Evolutionary conservation across 2,797 vertebrate species (phyloP).

Genomic region (Danionella dracula): DNA sequence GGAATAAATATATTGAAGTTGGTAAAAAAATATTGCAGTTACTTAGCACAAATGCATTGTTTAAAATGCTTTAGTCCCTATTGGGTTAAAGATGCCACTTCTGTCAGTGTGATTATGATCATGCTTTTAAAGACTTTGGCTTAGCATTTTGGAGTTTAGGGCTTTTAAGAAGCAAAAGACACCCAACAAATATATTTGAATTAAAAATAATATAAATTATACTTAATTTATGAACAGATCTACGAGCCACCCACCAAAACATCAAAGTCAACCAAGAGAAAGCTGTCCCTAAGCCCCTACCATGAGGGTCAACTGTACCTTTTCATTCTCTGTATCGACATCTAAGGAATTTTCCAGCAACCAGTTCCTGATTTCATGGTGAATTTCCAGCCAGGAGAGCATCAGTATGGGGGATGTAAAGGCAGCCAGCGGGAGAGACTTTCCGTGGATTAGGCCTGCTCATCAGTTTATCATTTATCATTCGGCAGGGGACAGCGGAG

Average conservation of each 20-base stretch:
- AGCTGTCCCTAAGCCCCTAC: slow-evolving; percentile 43
- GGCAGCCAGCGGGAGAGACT: slow-evolving; percentile 77
- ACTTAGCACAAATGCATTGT: too few relatives aligned
- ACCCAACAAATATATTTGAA: too few relatives aligned
- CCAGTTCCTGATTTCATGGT: slow-evolving; percentile 68
- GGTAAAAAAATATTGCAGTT: too few relatives aligned
- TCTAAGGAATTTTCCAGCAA: slow-evolving; percentile 60
- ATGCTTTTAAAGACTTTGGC: too few relatives aligned
- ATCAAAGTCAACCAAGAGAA: slow-evolving; percentile 35
- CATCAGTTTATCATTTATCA: slow-evolving; percentile 86
- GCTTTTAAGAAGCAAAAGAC: too few relatives aligned
- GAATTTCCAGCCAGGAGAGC: slow-evolving; percentile 66
- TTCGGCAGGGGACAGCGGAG: slow-evolving; percentile 60
- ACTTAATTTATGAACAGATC: too few relatives aligned
- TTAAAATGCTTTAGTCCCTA: too few relatives aligned
- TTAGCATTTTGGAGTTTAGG: too few relatives aligned
- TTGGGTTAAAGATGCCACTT: too few relatives aligned
- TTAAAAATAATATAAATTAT: too few relatives aligned
- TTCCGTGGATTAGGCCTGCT: slow-evolving; percentile 86
- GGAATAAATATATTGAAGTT: too few relatives aligned
- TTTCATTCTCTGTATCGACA: slow-evolving; percentile 54
- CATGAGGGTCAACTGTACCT: slow-evolving; percentile 52
- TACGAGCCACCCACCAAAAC: slow-evolving; percentile 51
- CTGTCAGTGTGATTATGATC: too few relatives aligned
- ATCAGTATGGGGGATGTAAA: slow-evolving; percentile 80